phyloP scores from a whole-genome alignment of 2,113 vertebrate species.

The Oostethus manadensis region DNA sequence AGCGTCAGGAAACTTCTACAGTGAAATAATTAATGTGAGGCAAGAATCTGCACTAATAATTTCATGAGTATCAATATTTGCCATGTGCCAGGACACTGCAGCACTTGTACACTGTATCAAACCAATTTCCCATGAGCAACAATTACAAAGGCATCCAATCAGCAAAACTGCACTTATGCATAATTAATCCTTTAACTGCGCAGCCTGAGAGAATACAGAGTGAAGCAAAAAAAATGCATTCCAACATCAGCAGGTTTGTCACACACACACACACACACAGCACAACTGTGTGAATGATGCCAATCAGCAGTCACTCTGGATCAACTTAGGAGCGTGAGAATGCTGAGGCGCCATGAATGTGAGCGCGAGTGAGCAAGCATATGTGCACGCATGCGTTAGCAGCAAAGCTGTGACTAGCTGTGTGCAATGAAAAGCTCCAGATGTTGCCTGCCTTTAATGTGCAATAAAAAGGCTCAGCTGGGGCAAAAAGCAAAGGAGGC shows the following conservation, averaged over 20 bases:
- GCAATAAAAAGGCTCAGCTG: constrained; percentile 85
- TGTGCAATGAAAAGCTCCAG: constrained; percentile 79
- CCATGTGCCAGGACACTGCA: constrained; percentile 12
- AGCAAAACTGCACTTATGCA: constrained; percentile 52
- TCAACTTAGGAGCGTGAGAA: constrained; percentile 73
- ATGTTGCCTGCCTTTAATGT: constrained; percentile 86
- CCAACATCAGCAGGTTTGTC: constrained; percentile 54
- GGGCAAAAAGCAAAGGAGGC: constrained; percentile 77
- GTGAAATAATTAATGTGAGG: constrained; percentile 2
- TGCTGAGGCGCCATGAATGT: constrained; percentile 42
- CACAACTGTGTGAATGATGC: constrained; percentile 54
- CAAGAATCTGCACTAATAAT: background rate
- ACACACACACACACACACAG: constrained; percentile 33
- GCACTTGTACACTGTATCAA: constrained; percentile 18
- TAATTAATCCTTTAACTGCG: constrained; percentile 58
- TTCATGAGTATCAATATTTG: constrained; percentile 27
- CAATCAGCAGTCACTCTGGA: constrained; percentile 68
- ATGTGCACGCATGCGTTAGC: constrained; percentile 64
- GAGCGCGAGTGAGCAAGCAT: constrained; percentile 41
- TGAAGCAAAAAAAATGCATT: constrained; percentile 38
- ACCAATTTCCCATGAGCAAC: constrained; percentile 51
- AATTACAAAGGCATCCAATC: constrained; percentile 55
- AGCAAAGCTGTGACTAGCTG: constrained; percentile 64
- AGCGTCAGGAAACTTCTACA: background rate
- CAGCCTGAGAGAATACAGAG: constrained; percentile 49